These are phyloP conservation scores for Amphipyra tragopoginis DNA, from an alignment of 2,888 invertebrate genomes.

Conservation along the genomic window DNA sequence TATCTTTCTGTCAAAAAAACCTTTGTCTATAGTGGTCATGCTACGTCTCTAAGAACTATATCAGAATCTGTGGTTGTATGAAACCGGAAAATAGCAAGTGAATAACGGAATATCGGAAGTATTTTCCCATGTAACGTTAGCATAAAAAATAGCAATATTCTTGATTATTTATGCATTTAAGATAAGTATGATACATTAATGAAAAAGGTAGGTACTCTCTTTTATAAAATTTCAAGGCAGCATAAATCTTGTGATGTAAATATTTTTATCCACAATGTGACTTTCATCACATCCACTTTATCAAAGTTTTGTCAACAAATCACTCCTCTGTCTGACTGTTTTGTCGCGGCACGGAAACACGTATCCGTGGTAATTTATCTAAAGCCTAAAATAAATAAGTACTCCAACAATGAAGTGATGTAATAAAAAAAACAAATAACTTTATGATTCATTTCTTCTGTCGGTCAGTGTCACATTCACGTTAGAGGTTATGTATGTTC, in stretches of 20 bases:
- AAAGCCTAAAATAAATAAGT: constrained; percentile 45
- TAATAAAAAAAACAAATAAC: constrained; percentile 39
- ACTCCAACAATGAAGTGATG: constrained; percentile 41
- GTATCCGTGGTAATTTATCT: constrained; percentile 31
- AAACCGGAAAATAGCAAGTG: no score
- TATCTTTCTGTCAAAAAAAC: no score
- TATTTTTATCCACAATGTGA: constrained; percentile 20
- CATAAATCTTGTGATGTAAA: neutral
- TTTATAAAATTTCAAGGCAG: neutral
- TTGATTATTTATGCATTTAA: no score
- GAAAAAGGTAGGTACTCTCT: no score
- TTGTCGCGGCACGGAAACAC: constrained; percentile 18
- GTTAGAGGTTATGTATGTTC: constrained; percentile 14
- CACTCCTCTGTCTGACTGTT: constrained; percentile 32
- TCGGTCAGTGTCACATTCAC: constrained; percentile 46
- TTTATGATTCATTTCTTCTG: constrained; percentile 37
- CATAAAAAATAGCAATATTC: no score
- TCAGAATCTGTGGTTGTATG: no score
- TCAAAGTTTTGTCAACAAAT: constrained; percentile 44
- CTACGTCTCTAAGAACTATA: no score
- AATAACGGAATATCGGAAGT: neutral
- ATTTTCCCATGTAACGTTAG: no score
- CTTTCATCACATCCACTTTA: constrained; percentile 27
- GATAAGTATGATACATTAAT: no score
- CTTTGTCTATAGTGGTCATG: no score